Conservation (phyloP, 2,113 vertebrate species). For the Otocyon megalotis region DNA sequence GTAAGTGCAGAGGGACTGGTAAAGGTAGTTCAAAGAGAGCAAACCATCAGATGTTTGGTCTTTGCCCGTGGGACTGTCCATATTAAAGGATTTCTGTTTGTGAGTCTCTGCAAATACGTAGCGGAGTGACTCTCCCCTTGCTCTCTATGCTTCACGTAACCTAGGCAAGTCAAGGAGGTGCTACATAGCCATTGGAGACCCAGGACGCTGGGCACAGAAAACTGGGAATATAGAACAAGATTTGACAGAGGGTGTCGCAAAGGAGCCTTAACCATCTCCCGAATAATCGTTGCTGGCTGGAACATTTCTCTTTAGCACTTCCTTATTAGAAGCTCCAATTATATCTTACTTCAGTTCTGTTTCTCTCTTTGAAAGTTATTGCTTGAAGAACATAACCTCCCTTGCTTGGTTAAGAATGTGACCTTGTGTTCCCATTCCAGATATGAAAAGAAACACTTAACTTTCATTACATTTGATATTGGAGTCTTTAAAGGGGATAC, state of each 20-base stretch:
- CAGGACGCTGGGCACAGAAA: background rate
- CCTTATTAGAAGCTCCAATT: background rate
- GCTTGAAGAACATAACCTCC: conserved; percentile 25
- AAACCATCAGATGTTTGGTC: background rate
- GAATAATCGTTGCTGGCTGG: background rate
- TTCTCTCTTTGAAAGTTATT: conserved; percentile 68
- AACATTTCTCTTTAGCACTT: conserved; percentile 47
- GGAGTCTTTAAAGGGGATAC: conserved; percentile 52
- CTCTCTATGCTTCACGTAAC: background rate
- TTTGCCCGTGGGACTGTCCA: background rate
- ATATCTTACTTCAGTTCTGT: conserved; percentile 26
- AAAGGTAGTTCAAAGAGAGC: background rate
- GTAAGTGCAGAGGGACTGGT: background rate
- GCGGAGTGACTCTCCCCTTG: background rate
- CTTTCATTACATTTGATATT: conserved; percentile 58
- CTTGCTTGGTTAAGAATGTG: conserved; percentile 61
- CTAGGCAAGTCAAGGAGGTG: background rate
- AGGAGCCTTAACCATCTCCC: background rate
- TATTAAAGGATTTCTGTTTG: background rate
- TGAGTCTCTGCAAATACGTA: background rate
- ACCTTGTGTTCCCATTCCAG: conserved; percentile 33
- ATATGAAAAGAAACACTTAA: conserved; percentile 58
- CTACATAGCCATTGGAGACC: background rate
- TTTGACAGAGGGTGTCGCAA: background rate
- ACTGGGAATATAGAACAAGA: background rate